These are phyloP conservation scores for Rhagophthalmus giganteus DNA, from an alignment of 2,888 invertebrate genomes.

Conservation along the genomic window DNA sequence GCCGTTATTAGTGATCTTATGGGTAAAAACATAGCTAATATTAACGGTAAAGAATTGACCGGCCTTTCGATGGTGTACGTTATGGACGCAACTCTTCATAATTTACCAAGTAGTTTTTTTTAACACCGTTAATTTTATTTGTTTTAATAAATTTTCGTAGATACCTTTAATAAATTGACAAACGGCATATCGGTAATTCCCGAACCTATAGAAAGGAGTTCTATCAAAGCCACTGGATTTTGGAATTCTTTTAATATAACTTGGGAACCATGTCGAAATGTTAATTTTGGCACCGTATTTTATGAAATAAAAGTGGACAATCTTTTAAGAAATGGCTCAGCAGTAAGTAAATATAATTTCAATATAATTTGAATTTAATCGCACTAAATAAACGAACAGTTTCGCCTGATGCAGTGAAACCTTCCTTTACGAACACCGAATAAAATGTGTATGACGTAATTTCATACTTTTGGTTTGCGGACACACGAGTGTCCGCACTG, in stretches of 20 bases:
- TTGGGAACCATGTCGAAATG: constrained; percentile 75
- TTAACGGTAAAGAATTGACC: constrained; percentile 66
- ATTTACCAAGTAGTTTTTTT: constrained; percentile 59
- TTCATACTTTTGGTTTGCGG: no score
- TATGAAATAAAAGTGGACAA: constrained; percentile 77
- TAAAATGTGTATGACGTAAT: no score
- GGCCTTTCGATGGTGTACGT: constrained; percentile 72
- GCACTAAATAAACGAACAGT: no score
- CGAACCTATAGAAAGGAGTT: constrained; percentile 65
- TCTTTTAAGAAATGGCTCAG: constrained; percentile 63
- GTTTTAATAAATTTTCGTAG: no score
- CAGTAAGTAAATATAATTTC: constrained; percentile 43
- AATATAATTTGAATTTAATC: no score
- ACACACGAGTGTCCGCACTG: no score
- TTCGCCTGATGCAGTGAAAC: no score
- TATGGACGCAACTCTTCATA: constrained; percentile 69
- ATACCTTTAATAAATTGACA: constrained; percentile 33
- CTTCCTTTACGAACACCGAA: no score
- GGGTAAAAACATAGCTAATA: constrained; percentile 72
- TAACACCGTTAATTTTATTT: no score
- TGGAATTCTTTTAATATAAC: constrained; percentile 82
- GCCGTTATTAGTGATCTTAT: constrained; percentile 76
- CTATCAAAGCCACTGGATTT: constrained; percentile 71
- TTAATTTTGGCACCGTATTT: constrained; percentile 79
- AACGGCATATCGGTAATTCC: constrained; percentile 70